Percentiles rank a stretch among this genome's conserved stretches.
These are phyloP conservation scores for Dascillus cervinus DNA, from an alignment of 2,888 invertebrate genomes.

Conservation along the genomic window DNA sequence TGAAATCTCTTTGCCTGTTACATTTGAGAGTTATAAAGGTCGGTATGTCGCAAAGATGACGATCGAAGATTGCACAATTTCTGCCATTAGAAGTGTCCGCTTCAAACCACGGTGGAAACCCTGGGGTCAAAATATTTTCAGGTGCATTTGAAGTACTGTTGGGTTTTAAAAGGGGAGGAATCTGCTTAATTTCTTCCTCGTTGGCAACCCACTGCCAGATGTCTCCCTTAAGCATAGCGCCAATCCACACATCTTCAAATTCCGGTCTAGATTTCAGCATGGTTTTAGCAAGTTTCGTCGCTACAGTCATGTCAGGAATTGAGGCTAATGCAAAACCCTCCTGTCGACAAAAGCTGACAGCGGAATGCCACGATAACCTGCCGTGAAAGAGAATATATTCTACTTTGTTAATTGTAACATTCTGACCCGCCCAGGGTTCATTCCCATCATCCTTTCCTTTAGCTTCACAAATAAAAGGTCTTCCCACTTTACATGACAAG, in stretches of 20 bases:
- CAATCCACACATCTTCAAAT: conserved; percentile 29
- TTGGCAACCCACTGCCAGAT: conserved; percentile 28
- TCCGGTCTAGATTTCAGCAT: conserved; percentile 44
- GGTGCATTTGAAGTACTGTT: not conserved
- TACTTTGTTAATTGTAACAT: not conserved
- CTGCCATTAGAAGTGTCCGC: conserved; percentile 26
- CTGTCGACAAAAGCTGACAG: conserved; percentile 45
- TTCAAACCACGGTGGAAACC: conserved; percentile 20
- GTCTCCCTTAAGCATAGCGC: conserved; percentile 23
- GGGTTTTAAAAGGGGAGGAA: conserved; percentile 13
- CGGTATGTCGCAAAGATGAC: conserved; percentile 41
- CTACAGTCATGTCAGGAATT: conserved; percentile 40
- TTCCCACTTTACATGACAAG: conserved; percentile 44
- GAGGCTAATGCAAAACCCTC: conserved; percentile 45
- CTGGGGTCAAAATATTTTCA: conserved; percentile 24
- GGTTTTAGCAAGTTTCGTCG: conserved; percentile 41
- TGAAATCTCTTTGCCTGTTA: conserved; percentile 46
- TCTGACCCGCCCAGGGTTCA: not conserved
- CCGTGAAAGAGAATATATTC: conserved; percentile 39
- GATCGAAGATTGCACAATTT: conserved; percentile 46
- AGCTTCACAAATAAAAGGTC: conserved; percentile 39
- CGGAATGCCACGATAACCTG: conserved; percentile 44
- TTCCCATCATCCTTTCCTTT: not conserved
- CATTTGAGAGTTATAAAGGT: conserved; percentile 46
- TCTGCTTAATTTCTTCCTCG: conserved; percentile 22